Evolutionary conservation across 2,797 vertebrate species (phyloP).

Genomic region (Clarias laeviceps): DNA sequence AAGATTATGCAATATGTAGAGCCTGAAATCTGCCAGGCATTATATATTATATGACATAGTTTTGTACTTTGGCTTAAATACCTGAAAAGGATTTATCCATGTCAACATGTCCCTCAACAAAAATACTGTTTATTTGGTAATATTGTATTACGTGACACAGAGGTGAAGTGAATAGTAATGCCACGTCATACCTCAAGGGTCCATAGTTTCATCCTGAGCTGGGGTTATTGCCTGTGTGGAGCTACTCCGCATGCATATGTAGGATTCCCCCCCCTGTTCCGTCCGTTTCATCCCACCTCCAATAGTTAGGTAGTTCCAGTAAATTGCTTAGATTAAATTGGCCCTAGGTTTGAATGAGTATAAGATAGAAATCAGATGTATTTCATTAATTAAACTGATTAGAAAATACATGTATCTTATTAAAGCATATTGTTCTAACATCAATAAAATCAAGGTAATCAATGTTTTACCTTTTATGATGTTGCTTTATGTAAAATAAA

Average conservation of each 20-base stretch:
- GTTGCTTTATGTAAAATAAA: neutral
- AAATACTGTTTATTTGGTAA: neutral
- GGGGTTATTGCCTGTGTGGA: neutral
- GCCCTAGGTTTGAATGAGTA: neutral
- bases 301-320: neutral
- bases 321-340: neutral
- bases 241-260: neutral
- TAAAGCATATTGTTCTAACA: neutral
- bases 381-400: neutral
- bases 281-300: neutral
- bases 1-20: conserved; percentile 37
- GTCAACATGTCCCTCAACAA: neutral
- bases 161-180: neutral
- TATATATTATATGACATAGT: neutral
- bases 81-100: neutral
- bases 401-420: neutral
- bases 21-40: conserved; percentile 13
- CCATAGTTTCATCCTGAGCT: neutral
- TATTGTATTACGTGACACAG: neutral
- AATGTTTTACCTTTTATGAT: neutral
- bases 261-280: neutral
- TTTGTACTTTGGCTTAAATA: neutral
- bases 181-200: neutral
- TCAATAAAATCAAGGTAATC: neutral
- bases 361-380: neutral